Conservation (phyloP, 2,888 invertebrate genomes). For the Meandrusa payeni region DNA sequence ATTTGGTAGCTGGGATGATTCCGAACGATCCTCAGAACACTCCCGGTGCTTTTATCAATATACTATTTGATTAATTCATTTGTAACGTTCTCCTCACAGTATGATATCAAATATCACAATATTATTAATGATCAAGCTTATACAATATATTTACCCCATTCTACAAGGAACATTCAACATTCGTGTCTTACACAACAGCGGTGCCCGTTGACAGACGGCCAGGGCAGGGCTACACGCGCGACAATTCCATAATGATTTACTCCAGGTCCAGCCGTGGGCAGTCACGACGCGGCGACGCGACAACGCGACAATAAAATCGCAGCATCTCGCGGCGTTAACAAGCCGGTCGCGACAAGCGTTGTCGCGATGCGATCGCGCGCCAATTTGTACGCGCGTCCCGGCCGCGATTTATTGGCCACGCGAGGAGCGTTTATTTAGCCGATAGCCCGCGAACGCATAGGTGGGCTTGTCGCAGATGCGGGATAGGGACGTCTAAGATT, state of each 20-base stretch:
- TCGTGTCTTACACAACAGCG: slow-evolving; percentile 4
- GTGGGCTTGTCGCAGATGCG: slow-evolving; percentile 40
- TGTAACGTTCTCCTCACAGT: no score
- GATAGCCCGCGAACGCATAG: slow-evolving; percentile 45
- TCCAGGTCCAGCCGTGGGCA: slow-evolving; percentile 41
- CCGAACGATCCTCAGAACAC: no score
- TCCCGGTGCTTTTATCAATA: no score
- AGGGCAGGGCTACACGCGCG: slow-evolving; percentile 17
- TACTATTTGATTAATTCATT: no score
- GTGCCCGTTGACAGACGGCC: slow-evolving; percentile 8
- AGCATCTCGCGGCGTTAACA: slow-evolving; percentile 39
- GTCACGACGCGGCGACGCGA: slow-evolving; percentile 40
- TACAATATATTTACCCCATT: no score
- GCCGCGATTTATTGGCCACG: slow-evolving; percentile 68
- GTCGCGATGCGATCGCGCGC: slow-evolving; percentile 56
- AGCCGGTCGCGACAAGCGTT: slow-evolving; percentile 46
- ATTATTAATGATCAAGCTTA: no score
- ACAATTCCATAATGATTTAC: slow-evolving; percentile 27
- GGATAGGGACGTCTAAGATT: slow-evolving; percentile 4
- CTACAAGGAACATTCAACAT: no score
- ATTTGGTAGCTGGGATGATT: no score
- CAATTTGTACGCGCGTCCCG: slow-evolving; percentile 74
- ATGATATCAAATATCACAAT: no score
- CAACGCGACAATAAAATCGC: slow-evolving; percentile 48
- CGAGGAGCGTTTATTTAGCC: slow-evolving; percentile 39